Evolutionary conservation across 2,113 vertebrate species (phyloP), one percentile per base, ranked within the genome.

Genomic region (Rhea pennata): DNA sequence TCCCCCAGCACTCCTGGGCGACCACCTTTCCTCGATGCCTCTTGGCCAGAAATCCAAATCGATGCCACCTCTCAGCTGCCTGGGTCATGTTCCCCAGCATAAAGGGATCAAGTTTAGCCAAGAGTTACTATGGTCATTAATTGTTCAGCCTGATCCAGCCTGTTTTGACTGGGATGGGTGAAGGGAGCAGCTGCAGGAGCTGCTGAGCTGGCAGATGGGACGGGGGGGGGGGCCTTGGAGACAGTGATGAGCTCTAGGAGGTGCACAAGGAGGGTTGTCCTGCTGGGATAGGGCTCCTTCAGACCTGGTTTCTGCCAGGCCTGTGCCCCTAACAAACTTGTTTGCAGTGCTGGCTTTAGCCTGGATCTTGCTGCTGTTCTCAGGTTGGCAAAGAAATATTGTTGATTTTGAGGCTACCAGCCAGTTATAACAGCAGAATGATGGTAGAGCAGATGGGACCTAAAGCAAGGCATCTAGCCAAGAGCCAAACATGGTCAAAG

Each of bases 91-190:
- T 92, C 84, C 13, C 39, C 21, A 19, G 8, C 6, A 7, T 64
- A 26, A 0, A 1, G 92, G 54, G 39, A 46, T 53, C 12, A 36
- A 0, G 1, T 89, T 87, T 81, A 72, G 50, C 74, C 21, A 26
- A 85, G 56, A 5, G 29, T 54, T 78, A 9, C 48, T 79, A 1
- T 71, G 56, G 10, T 33, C 16, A 53, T 81, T 39, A 75, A 19
- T 46, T 59, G 23, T 69, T 82, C 1, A 4, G 54, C 21, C 16
- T 72, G 50, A 53, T 56, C 46, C 11, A 69, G 13, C 46, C 87
- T 0, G 0, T 12, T 42, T n/a, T 4, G 4, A 0, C 0, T 46
- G 58, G 15, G 36, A 3, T 51, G 17, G n/a, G 17, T 75, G 78
- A 91, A 78, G 56, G 12, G 6, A 73, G 40, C 6, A 33, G 14